A percentile compares a stretch with the other conserved stretches of the same genome.
Conservation (phyloP, 2,797 vertebrate genomes). For the Aplochiton taeniatus region DNA sequence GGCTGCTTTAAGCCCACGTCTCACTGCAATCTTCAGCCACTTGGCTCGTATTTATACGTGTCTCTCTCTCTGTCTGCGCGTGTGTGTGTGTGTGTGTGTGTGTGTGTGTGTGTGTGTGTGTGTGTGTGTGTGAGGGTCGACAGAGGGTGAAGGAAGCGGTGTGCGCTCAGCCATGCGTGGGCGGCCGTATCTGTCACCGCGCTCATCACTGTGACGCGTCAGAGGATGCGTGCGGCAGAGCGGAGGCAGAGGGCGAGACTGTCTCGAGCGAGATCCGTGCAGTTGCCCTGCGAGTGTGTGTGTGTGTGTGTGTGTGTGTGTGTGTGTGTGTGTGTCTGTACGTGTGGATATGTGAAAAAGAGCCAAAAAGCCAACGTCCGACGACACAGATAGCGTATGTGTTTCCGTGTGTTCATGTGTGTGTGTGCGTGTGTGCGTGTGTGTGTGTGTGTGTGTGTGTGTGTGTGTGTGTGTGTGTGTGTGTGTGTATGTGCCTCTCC, state of each 20-base stretch:
- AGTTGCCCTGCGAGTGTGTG: conserved; percentile 41
- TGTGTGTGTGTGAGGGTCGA: not conserved
- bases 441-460: conserved; percentile 5
- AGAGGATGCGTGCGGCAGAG: too few species aligned
- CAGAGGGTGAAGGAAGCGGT: too few species aligned
- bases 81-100: conserved; percentile 11
- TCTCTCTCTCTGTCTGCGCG: not conserved
- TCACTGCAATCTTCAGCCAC: not conserved
- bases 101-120: conserved; percentile 9
- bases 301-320: not conserved
- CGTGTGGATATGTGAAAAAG: too few species aligned
- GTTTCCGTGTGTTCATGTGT: not conserved
- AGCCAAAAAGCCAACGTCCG: too few species aligned
- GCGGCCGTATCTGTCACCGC: too few species aligned
- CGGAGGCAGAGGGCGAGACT: too few species aligned
- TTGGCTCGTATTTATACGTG: too few species aligned
- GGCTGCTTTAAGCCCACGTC: not conserved
- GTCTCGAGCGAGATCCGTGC: conserved; percentile 20
- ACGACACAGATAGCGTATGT: too few species aligned
- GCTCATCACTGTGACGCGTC: too few species aligned
- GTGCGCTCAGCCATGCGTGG: too few species aligned
- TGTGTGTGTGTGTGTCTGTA: not conserved
- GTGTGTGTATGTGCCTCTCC: not conserved
- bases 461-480: conserved; percentile 3
- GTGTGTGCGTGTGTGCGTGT: conserved; percentile 11